Evolutionary conservation across 2,113 vertebrate species (phyloP), one percentile per base, ranked within the genome.

Genomic region (Urocolius indicus): DNA sequence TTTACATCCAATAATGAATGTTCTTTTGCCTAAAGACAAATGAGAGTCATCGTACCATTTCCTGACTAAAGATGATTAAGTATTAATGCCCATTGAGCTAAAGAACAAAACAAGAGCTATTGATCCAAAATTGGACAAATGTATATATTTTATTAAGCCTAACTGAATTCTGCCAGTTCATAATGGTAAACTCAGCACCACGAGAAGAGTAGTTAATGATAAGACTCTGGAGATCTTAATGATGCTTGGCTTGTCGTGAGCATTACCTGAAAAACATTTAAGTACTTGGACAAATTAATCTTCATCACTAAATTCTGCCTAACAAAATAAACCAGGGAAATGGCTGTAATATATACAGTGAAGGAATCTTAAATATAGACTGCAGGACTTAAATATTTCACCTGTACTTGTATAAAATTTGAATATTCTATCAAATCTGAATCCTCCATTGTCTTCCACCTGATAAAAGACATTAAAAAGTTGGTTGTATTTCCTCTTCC

Each of bases 41-140:
- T 32, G 65, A 95, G 81, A 89, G 55, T 61, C 43, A 65, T 10
- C 29, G 57, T 46, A 93, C 36, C 18, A 19, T 84, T 84, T 88
- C 59, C 81, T 92, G 92, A 68, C 82, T 82, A 86, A 91, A 95
- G 76, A 93, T 94, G 84, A 96, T 97, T 84, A 97, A 96, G 74
- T 84, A 94, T 94, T 95, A 94, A 94, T 89, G 51, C 26, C 55
- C 13, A 54, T 46, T 16, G 81, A 68, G 49, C 65, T 88, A 48
- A 91, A 91, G 59, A 91, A 55, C 30, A 91, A 95, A 96, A 87
- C 54, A 79, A 82, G 55, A 91, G 48, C 13, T 91, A 94, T 94
- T 80, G 96, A 95, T 93, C 63, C 67, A 76, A 83, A 96, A 92
- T 16, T 62, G 80, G 91, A 66, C 48, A 87, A 73, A 87, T 89